phyloP scores from a whole-genome alignment of 2,888 invertebrate genomes.

The Hoplodrina blanda region DNA sequence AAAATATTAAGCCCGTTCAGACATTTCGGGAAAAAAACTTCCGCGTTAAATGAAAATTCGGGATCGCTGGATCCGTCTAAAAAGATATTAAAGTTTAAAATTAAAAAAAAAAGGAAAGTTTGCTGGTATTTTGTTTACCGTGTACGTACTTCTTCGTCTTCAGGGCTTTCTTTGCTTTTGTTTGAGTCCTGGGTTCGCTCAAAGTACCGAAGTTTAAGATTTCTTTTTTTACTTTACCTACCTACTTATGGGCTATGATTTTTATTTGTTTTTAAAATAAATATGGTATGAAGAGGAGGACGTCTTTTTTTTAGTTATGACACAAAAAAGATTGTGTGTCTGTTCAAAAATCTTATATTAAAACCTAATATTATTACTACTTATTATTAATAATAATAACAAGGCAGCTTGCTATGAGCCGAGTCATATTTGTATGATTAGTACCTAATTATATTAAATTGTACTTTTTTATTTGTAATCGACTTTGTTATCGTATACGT shows the following conservation, averaged over 20 bases:
- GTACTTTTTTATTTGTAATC: no score
- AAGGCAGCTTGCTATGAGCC: no score
- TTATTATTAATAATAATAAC: no score
- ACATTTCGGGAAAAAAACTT: constrained; percentile 52
- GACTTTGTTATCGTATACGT: no score
- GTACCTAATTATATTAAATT: no score
- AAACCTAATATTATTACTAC: no score
- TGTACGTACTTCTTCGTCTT: constrained; percentile 39
- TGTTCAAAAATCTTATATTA: no score
- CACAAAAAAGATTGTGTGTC: not conserved
- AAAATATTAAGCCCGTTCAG: constrained; percentile 66
- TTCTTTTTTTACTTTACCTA: constrained; percentile 17
- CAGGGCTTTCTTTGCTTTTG: constrained; percentile 19
- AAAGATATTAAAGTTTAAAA: constrained; percentile 60
- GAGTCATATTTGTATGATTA: no score
- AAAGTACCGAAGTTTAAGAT: constrained; percentile 34
- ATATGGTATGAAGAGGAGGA: not conserved
- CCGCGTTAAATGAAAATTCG: constrained; percentile 58
- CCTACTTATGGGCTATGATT: constrained; percentile 9
- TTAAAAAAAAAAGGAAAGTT: constrained; percentile 64
- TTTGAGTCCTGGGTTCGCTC: constrained; percentile 11
- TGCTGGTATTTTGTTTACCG: constrained; percentile 47
- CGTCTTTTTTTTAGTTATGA: not conserved
- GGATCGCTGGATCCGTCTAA: constrained; percentile 38
- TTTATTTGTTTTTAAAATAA: constrained; percentile 13